phyloP scores from a whole-genome alignment of 2,888 invertebrate species.

The Drosophila paramelanica region DNA sequence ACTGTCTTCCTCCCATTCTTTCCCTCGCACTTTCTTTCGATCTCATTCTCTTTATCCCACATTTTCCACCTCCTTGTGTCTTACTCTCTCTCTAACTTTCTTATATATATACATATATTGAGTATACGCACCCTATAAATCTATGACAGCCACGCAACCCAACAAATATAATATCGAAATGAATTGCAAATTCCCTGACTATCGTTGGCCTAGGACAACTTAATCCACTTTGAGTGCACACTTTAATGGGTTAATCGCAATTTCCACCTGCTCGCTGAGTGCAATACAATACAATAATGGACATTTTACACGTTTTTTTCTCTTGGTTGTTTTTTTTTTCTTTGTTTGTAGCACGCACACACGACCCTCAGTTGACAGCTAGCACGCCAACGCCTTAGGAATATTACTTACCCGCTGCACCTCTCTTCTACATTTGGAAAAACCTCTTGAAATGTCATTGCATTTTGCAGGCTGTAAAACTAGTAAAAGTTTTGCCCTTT shows the following conservation, averaged over 20 bases:
- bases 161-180: constrained; percentile 7
- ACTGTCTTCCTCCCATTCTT: too few species aligned
- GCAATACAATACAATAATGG: constrained; percentile 50
- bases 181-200: constrained; percentile 25
- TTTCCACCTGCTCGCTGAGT: constrained; percentile 50
- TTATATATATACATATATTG: not conserved
- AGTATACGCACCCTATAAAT: not conserved
- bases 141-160: not conserved
- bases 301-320: constrained; percentile 18
- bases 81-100: too few species aligned
- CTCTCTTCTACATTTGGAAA: not conserved
- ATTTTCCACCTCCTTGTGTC: too few species aligned
- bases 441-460: constrained; percentile 57
- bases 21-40: too few species aligned
- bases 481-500: constrained; percentile 21
- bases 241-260: constrained; percentile 60
- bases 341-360: constrained; percentile 37
- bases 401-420: constrained; percentile 2
- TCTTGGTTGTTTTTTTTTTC: constrained; percentile 2
- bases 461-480: constrained; percentile 38
- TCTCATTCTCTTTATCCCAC: too few species aligned
- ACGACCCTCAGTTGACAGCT: not conserved
- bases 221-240: constrained; percentile 46
- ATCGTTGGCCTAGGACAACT: constrained; percentile 20
- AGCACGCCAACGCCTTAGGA: constrained; percentile 39